Evolutionary conservation across 2,888 invertebrate species (phyloP).

Genomic region (Acanthosepion esculentum): DNA sequence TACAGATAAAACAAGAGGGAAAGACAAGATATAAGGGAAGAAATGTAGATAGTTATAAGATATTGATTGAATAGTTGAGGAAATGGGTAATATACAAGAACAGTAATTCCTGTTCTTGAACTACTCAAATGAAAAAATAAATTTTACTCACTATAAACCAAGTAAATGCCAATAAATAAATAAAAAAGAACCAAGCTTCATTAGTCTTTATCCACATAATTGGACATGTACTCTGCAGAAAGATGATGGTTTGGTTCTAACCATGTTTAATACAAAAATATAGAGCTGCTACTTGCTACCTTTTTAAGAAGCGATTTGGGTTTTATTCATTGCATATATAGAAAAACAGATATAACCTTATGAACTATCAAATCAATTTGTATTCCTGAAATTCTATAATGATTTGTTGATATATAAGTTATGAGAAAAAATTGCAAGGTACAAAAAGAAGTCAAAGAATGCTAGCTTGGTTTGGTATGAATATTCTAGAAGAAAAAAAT

Average conservation of each 20-base stretch:
- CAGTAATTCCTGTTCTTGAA: background rate
- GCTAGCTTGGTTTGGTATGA: background rate
- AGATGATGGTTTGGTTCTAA: background rate
- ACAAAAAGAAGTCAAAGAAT: too few species aligned
- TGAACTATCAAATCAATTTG: background rate
- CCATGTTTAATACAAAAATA: background rate
- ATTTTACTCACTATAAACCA: background rate
- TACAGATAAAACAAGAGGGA: background rate
- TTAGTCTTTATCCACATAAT: conserved; percentile 21
- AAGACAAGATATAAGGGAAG: background rate
- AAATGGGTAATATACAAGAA: background rate
- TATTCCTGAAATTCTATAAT: background rate
- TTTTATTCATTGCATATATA: background rate
- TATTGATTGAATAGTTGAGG: conserved; percentile 17
- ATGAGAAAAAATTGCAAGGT: background rate
- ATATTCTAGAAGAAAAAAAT: background rate
- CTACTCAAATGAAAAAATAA: background rate
- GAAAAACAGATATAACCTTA: background rate
- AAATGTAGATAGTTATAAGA: background rate
- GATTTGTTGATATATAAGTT: background rate
- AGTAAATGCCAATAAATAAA: background rate
- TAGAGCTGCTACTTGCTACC: background rate
- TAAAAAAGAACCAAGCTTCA: background rate
- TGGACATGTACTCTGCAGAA: background rate
- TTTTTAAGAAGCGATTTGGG: background rate